Percentiles rank a stretch among this genome's conserved stretches.
Evolutionary conservation across 2,113 vertebrate genomes (phyloP).

Genomic region (Rana temporaria): DNA sequence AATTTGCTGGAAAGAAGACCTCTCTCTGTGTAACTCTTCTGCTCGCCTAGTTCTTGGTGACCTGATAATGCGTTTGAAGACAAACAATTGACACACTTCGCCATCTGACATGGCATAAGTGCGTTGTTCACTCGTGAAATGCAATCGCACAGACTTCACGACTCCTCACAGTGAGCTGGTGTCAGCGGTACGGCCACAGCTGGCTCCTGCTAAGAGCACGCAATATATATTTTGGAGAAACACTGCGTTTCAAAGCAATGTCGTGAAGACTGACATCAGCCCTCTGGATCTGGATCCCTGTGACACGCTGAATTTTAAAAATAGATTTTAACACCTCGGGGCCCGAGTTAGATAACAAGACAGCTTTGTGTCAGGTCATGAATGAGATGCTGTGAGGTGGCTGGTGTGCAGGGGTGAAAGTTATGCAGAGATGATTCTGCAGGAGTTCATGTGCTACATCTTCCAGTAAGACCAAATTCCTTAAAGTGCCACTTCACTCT

Average conservation of each 20-base stretch:
- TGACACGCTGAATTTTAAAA: neutral
- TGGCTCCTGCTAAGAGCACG: neutral
- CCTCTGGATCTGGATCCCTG: slow-evolving; percentile 4
- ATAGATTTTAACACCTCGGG: slow-evolving; percentile 17
- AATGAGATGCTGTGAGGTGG: slow-evolving; percentile 8
- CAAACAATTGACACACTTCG: neutral
- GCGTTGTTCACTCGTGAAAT: neutral
- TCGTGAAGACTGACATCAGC: neutral
- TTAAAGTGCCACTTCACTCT: no score
- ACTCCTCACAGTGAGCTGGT: no score
- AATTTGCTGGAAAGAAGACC: no score
- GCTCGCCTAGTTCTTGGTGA: neutral
- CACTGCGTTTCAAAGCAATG: slow-evolving; percentile 1
- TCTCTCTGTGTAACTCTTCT: no score
- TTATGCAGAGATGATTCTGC: no score
- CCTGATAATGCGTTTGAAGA: no score
- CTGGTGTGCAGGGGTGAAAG: neutral
- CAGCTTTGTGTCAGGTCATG: slow-evolving; percentile 11
- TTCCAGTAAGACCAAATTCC: no score
- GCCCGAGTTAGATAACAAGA: slow-evolving; percentile 18
- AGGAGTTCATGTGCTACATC: no score
- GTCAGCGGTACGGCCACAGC: neutral
- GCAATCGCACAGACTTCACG: neutral
- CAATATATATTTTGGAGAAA: neutral
- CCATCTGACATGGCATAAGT: neutral